Evolutionary conservation across 1,140 invertebrate genomes (phyloP), one percentile per base, ranked within the genome.

Genomic region (Trachelipus rathkii): DNA sequence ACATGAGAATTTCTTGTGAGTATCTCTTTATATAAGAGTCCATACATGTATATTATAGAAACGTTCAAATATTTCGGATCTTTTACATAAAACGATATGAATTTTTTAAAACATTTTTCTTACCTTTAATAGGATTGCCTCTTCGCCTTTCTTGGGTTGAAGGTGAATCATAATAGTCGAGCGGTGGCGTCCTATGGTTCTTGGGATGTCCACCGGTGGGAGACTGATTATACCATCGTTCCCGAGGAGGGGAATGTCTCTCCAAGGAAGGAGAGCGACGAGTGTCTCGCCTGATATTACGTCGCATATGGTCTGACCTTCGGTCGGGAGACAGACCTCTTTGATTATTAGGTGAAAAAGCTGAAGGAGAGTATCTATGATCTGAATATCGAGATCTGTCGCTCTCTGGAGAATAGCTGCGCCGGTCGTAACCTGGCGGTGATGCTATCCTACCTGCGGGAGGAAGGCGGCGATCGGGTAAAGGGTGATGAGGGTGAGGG

Each of bases 351-450:
- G 50, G 50, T 13, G 50, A 60, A 19, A 15, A 60, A 13, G 11
- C 19, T 60, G 50, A 19, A n/a, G 73, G 73, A n/a, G 73, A 75
- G 19, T 75, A 75, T 7, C 72, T 11, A 21, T 67, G 50, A 67
- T 75, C 73, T 11, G 73, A 75, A 43, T 75, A 75, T 11, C 66
- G 73, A 46, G 73, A 75, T 44, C 33, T 44, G 24, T 74, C 73
- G 73, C 73, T 75, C 10, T 44, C 50, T 10, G 73, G 73, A 19
- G 73, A 75, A 60, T 68, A 75, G 66, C 73, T 75, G 19, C 73
- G 19, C 4, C 73, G 15, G 73, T 75, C 73, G 60, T 53, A 75
- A 21, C 44, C 23, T 7, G 50, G 50, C 7, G 73, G 73, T 10
- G 73, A 75, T 19, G 50, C 50, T 13, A 60, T 60, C 19, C 50